Evolutionary conservation across 2,888 invertebrate genomes (phyloP), one percentile per base, ranked within the genome.

Genomic region (Zygogramma bicolorata): DNA sequence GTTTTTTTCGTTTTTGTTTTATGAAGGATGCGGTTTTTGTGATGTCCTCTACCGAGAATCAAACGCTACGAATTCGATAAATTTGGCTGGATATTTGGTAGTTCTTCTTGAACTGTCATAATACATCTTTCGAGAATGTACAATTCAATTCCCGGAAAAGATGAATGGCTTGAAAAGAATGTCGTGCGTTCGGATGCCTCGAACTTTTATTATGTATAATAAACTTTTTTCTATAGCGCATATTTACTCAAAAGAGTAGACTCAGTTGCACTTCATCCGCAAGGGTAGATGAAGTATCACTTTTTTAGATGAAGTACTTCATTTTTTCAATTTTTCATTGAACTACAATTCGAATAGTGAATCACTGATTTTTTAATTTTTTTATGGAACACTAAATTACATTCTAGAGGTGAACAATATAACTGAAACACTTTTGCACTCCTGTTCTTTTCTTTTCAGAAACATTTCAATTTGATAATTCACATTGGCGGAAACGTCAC

Each of bases 81-180:
- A 40, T 62, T 62, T 42, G 65, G 49, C 38, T 57, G 61, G 62
- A 61, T 27, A 66, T 62, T 71, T 6, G 57, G 71, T 67, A 46
- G 71, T 71, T 71, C 29, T 46, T 67, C 66, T 71, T 71, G 71
- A 71, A 46, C 66, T 71, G 71, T 71, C 71, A 61, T 58, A 66
- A 71, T 71, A 71, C 59, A 71, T 71, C 67, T 60, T 71, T 53
- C 27, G 25, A 67, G 46, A 62, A 62, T 70, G 66, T 53, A 65
- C 59, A 61, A 65, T 40, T 20, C 25, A 61, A 71, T 67, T 71
- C 66, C 10, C 3, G n/a, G 71, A 71, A 71, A 13, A 57, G 18
- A 63, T 46, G 18, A 63, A 63, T 63, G 31, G 42, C 29, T 53
- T 6, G 6, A 27, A 25, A 25, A 25, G 27, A 25, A 27, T 53